Base-by-base conservation (phyloP, 2,888 invertebrate species). In the Labia minor region DNA sequence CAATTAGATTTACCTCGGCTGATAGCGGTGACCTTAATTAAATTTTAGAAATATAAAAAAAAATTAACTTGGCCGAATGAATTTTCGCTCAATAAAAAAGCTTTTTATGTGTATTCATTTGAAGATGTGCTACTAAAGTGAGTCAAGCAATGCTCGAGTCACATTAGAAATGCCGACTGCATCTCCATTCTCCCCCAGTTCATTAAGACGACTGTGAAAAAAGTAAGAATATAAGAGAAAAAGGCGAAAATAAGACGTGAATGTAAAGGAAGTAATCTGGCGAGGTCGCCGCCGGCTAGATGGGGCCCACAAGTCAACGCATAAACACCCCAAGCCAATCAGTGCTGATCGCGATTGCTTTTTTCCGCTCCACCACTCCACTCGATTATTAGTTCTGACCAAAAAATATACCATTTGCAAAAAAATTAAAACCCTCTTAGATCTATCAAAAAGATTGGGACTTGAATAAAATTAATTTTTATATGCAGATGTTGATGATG, bases 21-120 rank as follows among this genome's bases (percentile, higher is more conserved):
- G 49, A 49, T 49, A 49, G 49, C 49, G 49, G 49, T 49, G 49
- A 49, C 49, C 49, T 49, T 49, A 49, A 49, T 49, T 49, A 49
- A 49, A 49, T 49, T 49, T 49, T 16, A 49, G 49, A 49, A 49
- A 49, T 49, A 49, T 49, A 49, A 49, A 49, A 33, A 33, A 49
- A 49, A 49, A 49, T 49, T 49, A 49, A 49, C 49, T 49, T 49
- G 49, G 49, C 49, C 4, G 49, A 14, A 49, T 49, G 49, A 49
- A 49, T 49, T 49, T 49, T 49, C 49, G 49, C 49, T 49, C 49
- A 49, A 49, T 49, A 49, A 49, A 49, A 49, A 49, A 49, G 49
- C 49, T 49, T 49, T 49, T 49, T 49, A 49, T 49, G 49, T 49
- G 49, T 49, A 49, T 49, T 49, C 49, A 49, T 49, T 49, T 49